Evolutionary conservation across 2,797 vertebrate species (phyloP).

Genomic region (Sylvilagus floridanus): DNA sequence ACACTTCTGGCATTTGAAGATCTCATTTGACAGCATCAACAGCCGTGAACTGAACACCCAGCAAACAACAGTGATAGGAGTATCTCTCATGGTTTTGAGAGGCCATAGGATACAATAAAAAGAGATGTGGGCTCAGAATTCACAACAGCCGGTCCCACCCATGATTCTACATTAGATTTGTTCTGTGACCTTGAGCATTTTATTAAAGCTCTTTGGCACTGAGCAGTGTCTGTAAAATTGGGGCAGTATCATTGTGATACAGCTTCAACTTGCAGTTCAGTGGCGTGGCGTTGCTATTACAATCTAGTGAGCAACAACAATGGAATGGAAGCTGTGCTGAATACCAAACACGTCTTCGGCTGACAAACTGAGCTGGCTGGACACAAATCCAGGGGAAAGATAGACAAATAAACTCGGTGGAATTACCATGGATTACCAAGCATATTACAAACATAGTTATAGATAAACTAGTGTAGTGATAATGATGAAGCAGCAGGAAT

Average conservation of each 20-base stretch:
- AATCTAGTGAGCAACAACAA: conserved; percentile 69
- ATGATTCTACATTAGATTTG: conserved; percentile 65
- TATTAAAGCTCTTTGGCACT: conserved; percentile 76
- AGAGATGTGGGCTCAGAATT: conserved; percentile 73
- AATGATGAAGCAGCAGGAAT: conserved; percentile 65
- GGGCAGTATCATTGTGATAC: conserved; percentile 62
- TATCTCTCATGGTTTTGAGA: conserved; percentile 67
- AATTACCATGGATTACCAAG: conserved; percentile 57
- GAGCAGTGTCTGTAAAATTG: conserved; percentile 79
- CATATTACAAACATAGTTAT: conserved; percentile 58
- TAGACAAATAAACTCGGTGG: conserved; percentile 57
- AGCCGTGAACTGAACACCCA: conserved; percentile 55
- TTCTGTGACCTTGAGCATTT: conserved; percentile 77
- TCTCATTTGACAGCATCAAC: conserved; percentile 74
- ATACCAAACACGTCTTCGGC: conserved; percentile 70
- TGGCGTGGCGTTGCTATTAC: conserved; percentile 71
- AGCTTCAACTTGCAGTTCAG: conserved; percentile 62
- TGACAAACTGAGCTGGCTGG: conserved; percentile 49
- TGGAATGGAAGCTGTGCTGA: conserved; percentile 37
- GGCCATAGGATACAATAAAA: conserved; percentile 68
- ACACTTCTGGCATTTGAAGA: conserved; percentile 72
- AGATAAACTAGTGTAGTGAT: conserved; percentile 59
- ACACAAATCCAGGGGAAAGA: conserved; percentile 55
- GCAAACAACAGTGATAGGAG: conserved; percentile 68
- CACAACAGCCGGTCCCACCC: conserved; percentile 70